A percentile compares a stretch with the other conserved stretches of the same genome.
These are phyloP conservation scores for Crenuchus spilurus DNA, from an alignment of 2,797 vertebrate genomes.

Conservation along the genomic window DNA sequence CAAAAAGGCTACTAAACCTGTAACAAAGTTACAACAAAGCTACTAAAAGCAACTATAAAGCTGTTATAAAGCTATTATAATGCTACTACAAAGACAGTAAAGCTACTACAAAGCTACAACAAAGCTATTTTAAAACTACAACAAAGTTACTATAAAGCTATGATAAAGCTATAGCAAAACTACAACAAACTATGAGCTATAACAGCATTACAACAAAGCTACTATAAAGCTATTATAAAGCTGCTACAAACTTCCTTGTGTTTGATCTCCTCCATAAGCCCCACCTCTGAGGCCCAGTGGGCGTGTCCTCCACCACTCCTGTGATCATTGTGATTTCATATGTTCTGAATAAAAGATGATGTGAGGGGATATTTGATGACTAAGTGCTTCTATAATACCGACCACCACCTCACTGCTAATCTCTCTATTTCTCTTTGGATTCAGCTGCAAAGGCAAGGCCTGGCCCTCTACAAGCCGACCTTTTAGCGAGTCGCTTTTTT, in stretches of 20 bases:
- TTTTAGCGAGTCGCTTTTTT: neutral
- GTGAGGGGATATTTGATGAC: conserved; percentile 12
- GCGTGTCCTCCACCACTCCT: neutral
- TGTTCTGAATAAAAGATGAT: neutral
- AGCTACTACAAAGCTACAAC: no score
- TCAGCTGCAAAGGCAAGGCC: neutral
- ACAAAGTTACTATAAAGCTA: no score
- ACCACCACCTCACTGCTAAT: conserved; percentile 1
- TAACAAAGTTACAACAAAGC: no score
- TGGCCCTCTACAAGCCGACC: neutral
- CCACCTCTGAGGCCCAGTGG: neutral
- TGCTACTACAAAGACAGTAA: no score
- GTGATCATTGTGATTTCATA: conserved; percentile 12
- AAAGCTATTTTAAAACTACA: no score
- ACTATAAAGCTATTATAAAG: no score
- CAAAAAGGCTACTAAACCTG: no score
- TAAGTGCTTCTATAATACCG: conserved; percentile 10
- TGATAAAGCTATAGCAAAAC: no score
- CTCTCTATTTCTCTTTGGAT: neutral
- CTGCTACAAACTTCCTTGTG: neutral
- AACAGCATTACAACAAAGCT: no score
- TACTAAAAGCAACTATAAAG: no score
- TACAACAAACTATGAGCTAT: no score
- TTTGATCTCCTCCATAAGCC: neutral
- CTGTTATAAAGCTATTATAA: no score